phyloP scores from a whole-genome alignment of 2,797 vertebrate species.

The Eulemur albifrons region DNA sequence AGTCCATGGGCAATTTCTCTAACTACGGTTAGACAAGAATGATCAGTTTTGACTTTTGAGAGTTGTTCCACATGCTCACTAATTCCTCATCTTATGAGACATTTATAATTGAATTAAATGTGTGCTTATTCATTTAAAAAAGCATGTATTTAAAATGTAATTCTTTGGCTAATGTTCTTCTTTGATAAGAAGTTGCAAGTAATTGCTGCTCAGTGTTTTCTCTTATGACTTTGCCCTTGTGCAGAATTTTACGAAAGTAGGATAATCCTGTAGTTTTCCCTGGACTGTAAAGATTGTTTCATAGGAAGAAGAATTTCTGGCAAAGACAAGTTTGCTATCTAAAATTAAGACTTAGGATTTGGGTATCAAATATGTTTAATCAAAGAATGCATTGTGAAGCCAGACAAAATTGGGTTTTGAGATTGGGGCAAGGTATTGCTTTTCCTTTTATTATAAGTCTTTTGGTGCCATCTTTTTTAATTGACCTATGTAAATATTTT shows the following conservation, averaged over 20 bases:
- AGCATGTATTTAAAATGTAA: constrained; percentile 1
- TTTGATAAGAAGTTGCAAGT: constrained; percentile 25
- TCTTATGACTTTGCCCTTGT: background rate
- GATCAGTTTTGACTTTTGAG: constrained; percentile 50
- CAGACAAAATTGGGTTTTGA: background rate
- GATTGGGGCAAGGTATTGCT: background rate
- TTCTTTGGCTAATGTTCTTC: constrained; percentile 3
- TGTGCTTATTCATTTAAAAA: background rate
- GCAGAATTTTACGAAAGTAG: background rate
- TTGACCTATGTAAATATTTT: background rate
- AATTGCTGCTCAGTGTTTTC: background rate
- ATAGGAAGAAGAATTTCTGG: background rate
- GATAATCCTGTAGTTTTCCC: background rate
- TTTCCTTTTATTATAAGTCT: background rate
- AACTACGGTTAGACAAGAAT: constrained; percentile 30
- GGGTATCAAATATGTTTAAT: background rate
- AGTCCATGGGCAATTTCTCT: constrained; percentile 37
- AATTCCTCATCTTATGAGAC: background rate
- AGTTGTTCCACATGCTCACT: background rate
- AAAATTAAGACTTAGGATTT: constrained; percentile 16
- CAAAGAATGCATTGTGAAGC: background rate
- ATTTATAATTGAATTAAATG: constrained; percentile 29
- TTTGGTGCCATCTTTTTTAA: background rate
- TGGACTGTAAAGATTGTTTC: background rate
- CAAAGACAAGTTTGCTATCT: background rate